Conservation (phyloP, 2,797 vertebrate genomes). For the Acipenser transmontanus region DNA sequence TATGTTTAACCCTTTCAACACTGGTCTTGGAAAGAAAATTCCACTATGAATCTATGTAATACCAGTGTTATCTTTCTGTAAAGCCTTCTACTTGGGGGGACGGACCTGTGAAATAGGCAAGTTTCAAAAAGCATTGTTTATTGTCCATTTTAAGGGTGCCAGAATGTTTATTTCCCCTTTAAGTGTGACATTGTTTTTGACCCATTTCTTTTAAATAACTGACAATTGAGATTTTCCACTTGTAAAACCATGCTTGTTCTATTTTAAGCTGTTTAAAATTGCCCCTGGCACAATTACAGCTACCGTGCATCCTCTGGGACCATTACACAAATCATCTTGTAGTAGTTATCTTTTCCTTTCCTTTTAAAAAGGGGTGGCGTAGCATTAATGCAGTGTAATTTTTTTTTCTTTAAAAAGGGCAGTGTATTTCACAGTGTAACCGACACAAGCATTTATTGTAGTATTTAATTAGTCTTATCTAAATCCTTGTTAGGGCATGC, state of each 20-base stretch:
- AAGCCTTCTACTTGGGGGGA: no score
- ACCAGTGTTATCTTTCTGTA: no score
- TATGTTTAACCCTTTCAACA: no score
- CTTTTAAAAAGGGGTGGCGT: background rate
- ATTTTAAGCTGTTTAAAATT: background rate
- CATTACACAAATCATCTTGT: background rate
- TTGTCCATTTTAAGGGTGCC: no score
- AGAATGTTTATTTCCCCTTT: no score
- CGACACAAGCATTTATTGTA: background rate
- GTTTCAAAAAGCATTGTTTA: no score
- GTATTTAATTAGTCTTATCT: constrained; percentile 1
- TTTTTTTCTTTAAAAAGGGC: background rate
- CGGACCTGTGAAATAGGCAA: no score
- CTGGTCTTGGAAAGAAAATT: no score
- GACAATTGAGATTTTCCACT: no score
- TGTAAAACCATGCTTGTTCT: background rate
- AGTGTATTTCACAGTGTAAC: background rate
- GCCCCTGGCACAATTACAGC: background rate
- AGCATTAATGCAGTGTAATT: constrained; percentile 8
- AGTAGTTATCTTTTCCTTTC: background rate
- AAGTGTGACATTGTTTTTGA: no score
- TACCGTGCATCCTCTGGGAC: background rate
- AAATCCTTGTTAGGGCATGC: constrained; percentile 79
- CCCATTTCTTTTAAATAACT: no score
- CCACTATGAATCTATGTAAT: no score